A percentile compares a stretch with the other conserved stretches of the same genome.
phyloP scores from a whole-genome alignment of 2,113 vertebrate genomes.

The Ctenomys sociabilis region DNA sequence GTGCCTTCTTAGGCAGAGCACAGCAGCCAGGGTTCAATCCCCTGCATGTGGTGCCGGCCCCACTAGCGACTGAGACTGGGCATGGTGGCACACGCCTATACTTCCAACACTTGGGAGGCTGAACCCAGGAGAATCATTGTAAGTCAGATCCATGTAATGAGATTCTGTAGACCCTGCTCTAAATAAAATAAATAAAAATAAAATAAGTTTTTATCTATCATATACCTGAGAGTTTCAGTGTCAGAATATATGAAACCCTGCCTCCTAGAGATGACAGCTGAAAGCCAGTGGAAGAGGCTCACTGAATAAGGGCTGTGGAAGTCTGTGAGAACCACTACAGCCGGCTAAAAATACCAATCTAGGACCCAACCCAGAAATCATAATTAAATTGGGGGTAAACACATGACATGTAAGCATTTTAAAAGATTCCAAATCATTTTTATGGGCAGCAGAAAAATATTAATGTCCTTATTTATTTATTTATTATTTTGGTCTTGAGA shows the following conservation, averaged over 20 bases:
- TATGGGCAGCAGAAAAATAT: not conserved
- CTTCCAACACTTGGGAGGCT: too few relatives aligned
- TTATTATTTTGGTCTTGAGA: too few relatives aligned
- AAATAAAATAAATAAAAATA: too few relatives aligned
- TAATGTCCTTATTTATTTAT: too few relatives aligned
- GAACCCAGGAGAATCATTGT: too few relatives aligned
- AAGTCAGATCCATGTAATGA: too few relatives aligned
- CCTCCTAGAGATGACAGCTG: not conserved
- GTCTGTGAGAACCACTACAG: not conserved
- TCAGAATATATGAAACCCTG: not conserved
- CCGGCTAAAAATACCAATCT: not conserved
- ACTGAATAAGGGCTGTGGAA: not conserved
- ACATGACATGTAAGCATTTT: slow-evolving; percentile 17
- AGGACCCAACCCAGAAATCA: not conserved
- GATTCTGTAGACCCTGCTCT: too few relatives aligned
- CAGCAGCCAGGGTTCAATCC: too few relatives aligned
- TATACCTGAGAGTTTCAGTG: not conserved
- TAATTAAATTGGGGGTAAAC: not conserved
- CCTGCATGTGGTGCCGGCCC: too few relatives aligned
- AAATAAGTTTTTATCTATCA: not conserved
- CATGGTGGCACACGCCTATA: too few relatives aligned
- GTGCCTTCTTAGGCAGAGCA: too few relatives aligned
- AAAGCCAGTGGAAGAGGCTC: not conserved
- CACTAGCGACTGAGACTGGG: too few relatives aligned
- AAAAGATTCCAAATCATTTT: slow-evolving; percentile 23